Evolutionary conservation across 2,113 vertebrate species (phyloP).

Genomic region (Erythrolamprus reginae): DNA sequence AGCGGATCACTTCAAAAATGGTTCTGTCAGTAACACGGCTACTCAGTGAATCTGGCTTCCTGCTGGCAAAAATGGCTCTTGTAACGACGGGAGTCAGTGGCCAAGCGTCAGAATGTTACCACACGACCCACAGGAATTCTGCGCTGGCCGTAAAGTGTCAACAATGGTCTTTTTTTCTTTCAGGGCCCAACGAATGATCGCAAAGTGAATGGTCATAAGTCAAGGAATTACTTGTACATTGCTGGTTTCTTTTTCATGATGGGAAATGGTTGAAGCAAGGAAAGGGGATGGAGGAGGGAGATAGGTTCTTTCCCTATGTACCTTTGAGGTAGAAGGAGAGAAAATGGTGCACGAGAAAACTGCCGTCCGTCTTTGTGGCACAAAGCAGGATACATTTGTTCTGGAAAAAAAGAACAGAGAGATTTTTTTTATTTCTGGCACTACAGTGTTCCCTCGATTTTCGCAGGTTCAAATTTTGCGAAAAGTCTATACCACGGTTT

Average conservation of each 20-base stretch:
- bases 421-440: neutral
- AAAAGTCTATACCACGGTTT: no score
- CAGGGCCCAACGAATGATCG: no score
- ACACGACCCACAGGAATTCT: no score
- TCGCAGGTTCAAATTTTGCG: no score
- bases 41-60: neutral
- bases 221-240: no score
- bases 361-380: conserved; percentile 81
- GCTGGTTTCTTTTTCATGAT: neutral
- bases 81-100: neutral
- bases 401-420: conserved; percentile 58
- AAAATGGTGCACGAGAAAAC: conserved; percentile 92
- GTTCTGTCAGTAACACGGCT: no score
- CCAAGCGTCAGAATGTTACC: neutral
- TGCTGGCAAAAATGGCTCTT: neutral
- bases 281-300: neutral
- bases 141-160: no score
- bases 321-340: conserved; percentile 91
- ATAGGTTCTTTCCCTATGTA: conserved; percentile 42
- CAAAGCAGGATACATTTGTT: conserved; percentile 78
- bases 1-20: neutral
- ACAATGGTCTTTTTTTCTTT: no score
- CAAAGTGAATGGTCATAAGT: no score
- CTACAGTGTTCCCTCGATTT: no score
- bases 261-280: neutral